Conservation (phyloP, 2,797 vertebrate genomes). For the Sebastes ruberrimus region DNA sequence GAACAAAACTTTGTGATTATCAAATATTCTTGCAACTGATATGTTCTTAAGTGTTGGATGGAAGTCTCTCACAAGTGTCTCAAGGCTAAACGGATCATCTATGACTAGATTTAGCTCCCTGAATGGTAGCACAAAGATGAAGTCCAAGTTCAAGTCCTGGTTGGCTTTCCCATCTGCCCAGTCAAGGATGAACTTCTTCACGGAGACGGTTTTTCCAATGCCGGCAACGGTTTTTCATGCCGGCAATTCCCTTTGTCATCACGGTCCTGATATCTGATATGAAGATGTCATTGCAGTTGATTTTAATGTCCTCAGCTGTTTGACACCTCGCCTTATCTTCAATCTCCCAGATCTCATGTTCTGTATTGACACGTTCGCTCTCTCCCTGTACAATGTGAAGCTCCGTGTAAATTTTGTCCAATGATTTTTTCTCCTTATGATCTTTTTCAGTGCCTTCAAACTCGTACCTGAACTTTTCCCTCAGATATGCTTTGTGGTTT, state of each 20-base stretch:
- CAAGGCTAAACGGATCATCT: slow-evolving; percentile 19
- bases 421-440: background rate
- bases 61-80: slow-evolving; percentile 35
- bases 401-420: slow-evolving; percentile 43
- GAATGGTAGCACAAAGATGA: slow-evolving; percentile 53
- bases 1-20: slow-evolving; percentile 36
- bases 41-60: slow-evolving; percentile 31
- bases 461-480: slow-evolving; percentile 5
- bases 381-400: slow-evolving; percentile 40
- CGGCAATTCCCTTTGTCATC: slow-evolving; percentile 63
- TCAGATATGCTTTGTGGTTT: slow-evolving; percentile 21
- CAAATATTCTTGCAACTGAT: background rate
- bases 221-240: slow-evolving; percentile 71
- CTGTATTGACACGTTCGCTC: slow-evolving; percentile 16
- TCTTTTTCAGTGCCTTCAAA: slow-evolving; percentile 17
- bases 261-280: slow-evolving; percentile 2
- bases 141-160: slow-evolving; percentile 16
- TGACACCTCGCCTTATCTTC: slow-evolving; percentile 16
- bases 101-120: slow-evolving; percentile 51
- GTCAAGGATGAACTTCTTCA: slow-evolving; percentile 66
- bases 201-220: slow-evolving; percentile 61
- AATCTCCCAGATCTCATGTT: slow-evolving; percentile 52
- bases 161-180: slow-evolving; percentile 55
- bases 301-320: slow-evolving; percentile 7
- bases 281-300: slow-evolving; percentile 44